A percentile compares a stretch with the other conserved stretches of the same genome.
These are phyloP conservation scores for Plecturocebus donacophilus DNA, from an alignment of 2,113 vertebrate species.

Conservation along the genomic window DNA sequence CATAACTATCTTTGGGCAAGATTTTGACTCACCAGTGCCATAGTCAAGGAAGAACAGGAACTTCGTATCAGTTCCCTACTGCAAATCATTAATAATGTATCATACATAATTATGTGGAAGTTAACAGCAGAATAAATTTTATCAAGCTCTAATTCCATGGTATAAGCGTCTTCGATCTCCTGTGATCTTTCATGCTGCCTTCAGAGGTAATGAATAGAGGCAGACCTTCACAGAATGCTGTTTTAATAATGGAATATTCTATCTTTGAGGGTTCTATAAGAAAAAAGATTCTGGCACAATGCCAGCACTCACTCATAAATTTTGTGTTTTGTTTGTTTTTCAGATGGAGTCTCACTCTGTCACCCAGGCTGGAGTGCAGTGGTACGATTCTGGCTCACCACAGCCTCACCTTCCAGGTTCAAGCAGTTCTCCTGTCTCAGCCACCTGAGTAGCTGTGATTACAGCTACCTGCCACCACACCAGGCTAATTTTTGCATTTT, in stretches of 20 bases:
- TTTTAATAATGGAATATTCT: not conserved
- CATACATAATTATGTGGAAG: not conserved
- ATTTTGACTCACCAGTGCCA: not conserved
- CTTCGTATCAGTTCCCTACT: not conserved
- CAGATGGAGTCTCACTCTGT: too few species aligned
- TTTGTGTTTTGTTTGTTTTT: not conserved
- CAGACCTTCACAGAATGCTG: not conserved
- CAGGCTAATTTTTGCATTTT: too few species aligned
- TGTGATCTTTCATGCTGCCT: not conserved
- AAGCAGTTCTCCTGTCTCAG: too few species aligned
- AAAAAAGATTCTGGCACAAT: not conserved
- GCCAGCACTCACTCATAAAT: not conserved
- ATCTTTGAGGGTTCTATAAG: not conserved
- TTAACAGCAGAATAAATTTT: not conserved
- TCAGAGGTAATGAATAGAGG: not conserved
- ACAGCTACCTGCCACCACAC: too few species aligned
- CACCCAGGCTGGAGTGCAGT: too few species aligned
- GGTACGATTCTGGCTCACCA: too few species aligned
- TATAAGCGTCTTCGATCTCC: not conserved
- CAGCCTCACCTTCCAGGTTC: too few species aligned
- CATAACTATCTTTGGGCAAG: not conserved
- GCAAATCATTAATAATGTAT: not conserved
- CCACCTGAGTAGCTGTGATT: too few species aligned
- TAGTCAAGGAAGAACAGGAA: not conserved
- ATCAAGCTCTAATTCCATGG: not conserved